A percentile compares a stretch with the other conserved stretches of the same genome.
phyloP scores from a whole-genome alignment of 1,140 invertebrate genomes.

The Pseudomyrmex gracilis region DNA sequence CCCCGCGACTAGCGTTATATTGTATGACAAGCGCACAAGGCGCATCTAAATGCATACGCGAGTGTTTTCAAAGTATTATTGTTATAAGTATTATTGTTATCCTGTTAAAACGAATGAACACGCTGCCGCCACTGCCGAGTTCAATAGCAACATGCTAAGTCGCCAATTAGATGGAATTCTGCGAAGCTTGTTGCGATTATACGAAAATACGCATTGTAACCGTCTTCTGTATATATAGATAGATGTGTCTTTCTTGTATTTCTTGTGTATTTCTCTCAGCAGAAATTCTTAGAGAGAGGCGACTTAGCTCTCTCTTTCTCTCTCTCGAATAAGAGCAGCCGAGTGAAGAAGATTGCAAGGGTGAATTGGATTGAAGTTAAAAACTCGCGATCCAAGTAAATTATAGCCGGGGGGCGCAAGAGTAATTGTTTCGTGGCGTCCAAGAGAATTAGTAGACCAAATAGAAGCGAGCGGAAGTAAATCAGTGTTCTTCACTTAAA shows the following conservation, averaged over 20 bases:
- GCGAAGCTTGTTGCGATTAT: background rate
- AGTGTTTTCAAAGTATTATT: background rate
- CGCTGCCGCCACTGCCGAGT: too few relatives aligned
- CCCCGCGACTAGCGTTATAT: slow-evolving; percentile 14
- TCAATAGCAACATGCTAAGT: background rate
- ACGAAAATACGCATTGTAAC: slow-evolving; percentile 7
- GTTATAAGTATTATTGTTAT: slow-evolving; percentile 17
- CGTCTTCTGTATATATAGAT: too few relatives aligned
- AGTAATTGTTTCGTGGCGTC: slow-evolving; percentile 59
- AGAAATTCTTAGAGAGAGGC: too few relatives aligned
- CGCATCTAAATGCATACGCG: background rate
- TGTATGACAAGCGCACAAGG: slow-evolving; percentile 14
- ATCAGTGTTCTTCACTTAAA: slow-evolving; percentile 53
- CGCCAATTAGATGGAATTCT: background rate
- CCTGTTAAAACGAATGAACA: background rate
- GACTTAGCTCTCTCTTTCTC: too few relatives aligned
- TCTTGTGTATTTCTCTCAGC: too few relatives aligned
- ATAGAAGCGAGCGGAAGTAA: slow-evolving; percentile 44
- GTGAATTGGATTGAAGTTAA: slow-evolving; percentile 59
- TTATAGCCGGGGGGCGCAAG: slow-evolving; percentile 54
- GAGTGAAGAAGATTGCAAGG: slow-evolving; percentile 24
- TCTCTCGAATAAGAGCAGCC: slow-evolving; percentile 17
- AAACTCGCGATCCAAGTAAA: slow-evolving; percentile 58
- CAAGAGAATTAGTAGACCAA: slow-evolving; percentile 57
- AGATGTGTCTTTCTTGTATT: too few relatives aligned